phyloP scores from a whole-genome alignment of 2,888 invertebrate genomes.

The Scelioninae gen. 2 region DNA sequence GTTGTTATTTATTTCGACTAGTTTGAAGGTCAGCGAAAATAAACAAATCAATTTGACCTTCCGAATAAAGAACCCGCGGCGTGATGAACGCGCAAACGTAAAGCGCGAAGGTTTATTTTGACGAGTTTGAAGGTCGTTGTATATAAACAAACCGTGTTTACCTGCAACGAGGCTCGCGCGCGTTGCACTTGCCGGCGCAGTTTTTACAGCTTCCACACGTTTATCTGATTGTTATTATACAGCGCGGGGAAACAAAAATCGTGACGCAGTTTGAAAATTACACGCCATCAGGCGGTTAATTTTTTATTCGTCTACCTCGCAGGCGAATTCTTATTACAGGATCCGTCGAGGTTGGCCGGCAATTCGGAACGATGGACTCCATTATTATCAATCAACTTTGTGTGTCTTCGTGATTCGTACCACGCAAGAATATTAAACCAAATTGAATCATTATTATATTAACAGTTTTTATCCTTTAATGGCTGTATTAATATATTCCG shows the following conservation, averaged over 20 bases:
- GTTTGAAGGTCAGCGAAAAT: not conserved
- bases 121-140: too few species aligned
- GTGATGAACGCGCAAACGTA: too few species aligned
- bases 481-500: constrained; percentile 53
- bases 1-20: not conserved
- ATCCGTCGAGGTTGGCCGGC: constrained; percentile 45
- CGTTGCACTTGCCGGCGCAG: too few species aligned
- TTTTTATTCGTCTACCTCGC: constrained; percentile 43
- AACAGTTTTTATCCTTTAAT: constrained; percentile 56
- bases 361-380: constrained; percentile 55
- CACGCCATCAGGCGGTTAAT: constrained; percentile 28
- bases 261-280: constrained; percentile 32
- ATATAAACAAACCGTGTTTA: not conserved
- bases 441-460: constrained; percentile 59
- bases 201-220: too few species aligned
- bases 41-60: not conserved
- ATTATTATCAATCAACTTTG: constrained; percentile 59
- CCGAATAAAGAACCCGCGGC: not conserved
- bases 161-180: too few species aligned
- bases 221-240: too few species aligned
- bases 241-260: not conserved
- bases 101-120: too few species aligned
- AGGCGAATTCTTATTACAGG: constrained; percentile 56
- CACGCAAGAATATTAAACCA: constrained; percentile 55
- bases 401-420: constrained; percentile 57